Conservation (phyloP, 2,113 vertebrate genomes). For the Hyla sarda region DNA sequence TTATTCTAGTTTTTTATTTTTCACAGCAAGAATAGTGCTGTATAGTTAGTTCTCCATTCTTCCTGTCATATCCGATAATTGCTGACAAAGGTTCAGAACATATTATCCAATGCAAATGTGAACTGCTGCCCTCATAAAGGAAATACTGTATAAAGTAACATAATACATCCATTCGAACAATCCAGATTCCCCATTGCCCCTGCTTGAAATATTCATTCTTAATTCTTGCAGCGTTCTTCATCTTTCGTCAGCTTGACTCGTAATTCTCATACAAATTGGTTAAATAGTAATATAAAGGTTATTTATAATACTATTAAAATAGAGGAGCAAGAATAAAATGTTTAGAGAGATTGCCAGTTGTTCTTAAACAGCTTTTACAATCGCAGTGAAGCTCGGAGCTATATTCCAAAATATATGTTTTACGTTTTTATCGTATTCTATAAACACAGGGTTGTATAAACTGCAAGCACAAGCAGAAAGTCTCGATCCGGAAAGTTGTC, state of each 20-base stretch:
- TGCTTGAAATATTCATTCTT: slow-evolving; percentile 1
- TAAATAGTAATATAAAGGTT: slow-evolving; percentile 36
- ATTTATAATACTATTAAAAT: slow-evolving; percentile 28
- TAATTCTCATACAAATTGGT: slow-evolving; percentile 41
- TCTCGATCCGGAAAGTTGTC: neutral
- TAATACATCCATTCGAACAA: neutral
- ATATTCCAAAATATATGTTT: neutral
- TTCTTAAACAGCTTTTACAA: slow-evolving; percentile 7
- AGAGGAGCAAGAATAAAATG: slow-evolving; percentile 18
- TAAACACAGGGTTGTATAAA: slow-evolving; percentile 7
- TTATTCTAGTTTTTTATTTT: no score
- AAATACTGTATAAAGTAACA: neutral
- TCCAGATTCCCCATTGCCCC: neutral
- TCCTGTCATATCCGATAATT: no score
- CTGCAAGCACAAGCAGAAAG: neutral
- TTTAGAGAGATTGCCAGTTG: slow-evolving; percentile 26
- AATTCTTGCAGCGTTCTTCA: neutral
- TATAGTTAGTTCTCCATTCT: no score
- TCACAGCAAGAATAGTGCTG: no score
- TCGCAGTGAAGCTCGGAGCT: neutral
- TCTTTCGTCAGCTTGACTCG: neutral
- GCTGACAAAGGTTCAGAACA: no score
- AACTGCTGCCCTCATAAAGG: neutral
- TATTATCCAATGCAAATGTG: neutral
- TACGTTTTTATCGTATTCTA: slow-evolving; percentile 13